Conservation (phyloP, 2,888 invertebrate species). For the Stenurella melanura region DNA sequence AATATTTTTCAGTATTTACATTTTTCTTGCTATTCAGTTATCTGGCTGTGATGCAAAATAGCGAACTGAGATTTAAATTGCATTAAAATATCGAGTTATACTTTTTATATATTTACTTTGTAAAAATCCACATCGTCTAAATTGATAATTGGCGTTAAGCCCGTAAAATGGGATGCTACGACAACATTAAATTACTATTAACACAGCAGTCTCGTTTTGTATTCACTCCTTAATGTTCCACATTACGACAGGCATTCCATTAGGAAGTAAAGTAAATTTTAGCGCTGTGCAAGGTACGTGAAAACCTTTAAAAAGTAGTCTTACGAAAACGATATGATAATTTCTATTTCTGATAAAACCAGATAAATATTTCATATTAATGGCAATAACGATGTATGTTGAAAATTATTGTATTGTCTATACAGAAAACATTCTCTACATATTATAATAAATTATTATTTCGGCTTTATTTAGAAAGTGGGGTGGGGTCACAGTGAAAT, state of each 20-base stretch:
- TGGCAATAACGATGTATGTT: too few species aligned
- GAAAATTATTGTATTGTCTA: too few species aligned
- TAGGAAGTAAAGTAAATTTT: background rate
- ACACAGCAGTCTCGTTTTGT: background rate
- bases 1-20: too few species aligned
- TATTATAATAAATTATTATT: too few species aligned
- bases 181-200: constrained; percentile 21
- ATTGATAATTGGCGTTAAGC: constrained; percentile 20
- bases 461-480: too few species aligned
- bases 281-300: background rate
- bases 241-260: background rate
- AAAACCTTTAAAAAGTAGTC: background rate
- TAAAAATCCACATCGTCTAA: constrained; percentile 8
- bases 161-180: constrained; percentile 2
- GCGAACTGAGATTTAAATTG: too few species aligned
- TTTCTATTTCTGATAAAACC: background rate
- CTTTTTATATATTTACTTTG: background rate
- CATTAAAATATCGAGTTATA: background rate
- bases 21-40: too few species aligned
- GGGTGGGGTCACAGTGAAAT: too few species aligned
- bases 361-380: background rate
- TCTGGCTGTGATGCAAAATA: too few species aligned
- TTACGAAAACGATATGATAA: background rate
- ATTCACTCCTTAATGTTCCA: background rate
- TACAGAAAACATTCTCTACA: too few species aligned